Evolutionary conservation across 30 jellyfish, hydroid and myxozoan species (phyloP).

Genomic region (Chrysaora quinquecirrha): DNA sequence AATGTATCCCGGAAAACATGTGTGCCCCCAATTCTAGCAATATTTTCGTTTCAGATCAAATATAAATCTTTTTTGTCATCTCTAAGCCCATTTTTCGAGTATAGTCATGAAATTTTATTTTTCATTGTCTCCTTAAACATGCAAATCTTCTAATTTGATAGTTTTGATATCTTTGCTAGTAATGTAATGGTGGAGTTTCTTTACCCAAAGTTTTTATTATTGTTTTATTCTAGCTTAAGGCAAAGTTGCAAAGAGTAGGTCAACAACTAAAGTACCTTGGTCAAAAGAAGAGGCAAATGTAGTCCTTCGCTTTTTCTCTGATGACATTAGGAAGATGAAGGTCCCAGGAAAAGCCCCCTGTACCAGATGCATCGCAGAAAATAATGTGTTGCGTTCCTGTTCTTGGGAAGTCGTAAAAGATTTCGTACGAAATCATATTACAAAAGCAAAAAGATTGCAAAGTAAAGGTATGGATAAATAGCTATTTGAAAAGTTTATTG

Average conservation of each 20-base stretch:
- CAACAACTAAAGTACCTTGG: not conserved
- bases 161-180: too few relatives aligned
- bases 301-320: not conserved
- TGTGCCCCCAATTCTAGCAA: not conserved
- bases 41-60: not conserved
- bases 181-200: not conserved
- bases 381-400: not conserved
- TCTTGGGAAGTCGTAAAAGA: not conserved
- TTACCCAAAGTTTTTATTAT: not conserved
- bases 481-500: not conserved
- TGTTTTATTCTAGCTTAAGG: not conserved
- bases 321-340: not conserved
- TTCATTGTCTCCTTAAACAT: too few relatives aligned
- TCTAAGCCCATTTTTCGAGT: not conserved
- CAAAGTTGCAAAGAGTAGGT: not conserved
- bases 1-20: not conserved
- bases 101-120: too few relatives aligned
- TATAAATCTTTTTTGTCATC: not conserved
- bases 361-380: not conserved
- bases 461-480: not conserved
- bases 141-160: too few relatives aligned
- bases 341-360: not conserved
- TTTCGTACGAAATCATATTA: not conserved
- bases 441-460: not conserved
- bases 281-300: not conserved